Base-by-base conservation (phyloP, 1,140 invertebrate genomes). In the Sipha flava region DNA sequence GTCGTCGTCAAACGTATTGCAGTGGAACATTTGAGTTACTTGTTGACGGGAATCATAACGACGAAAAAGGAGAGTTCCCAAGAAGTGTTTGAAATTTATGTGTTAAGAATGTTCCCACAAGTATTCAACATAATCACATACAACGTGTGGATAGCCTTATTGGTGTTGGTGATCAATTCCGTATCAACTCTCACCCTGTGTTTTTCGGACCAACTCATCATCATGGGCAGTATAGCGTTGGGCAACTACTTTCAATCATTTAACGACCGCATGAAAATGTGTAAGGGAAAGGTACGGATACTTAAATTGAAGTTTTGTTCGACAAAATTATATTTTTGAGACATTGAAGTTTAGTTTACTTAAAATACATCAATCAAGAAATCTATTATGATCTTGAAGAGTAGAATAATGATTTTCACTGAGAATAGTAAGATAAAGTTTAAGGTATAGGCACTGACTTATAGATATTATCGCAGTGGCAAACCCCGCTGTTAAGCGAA, bases 231-330 rank as follows among this genome's bases (percentile, higher is more conserved):
- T 43, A 43, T 82, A 54, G 81, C 73, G 10, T 21, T 82, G 7
- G 59, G 62, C 23, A 75, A 80, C n/a, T 82, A 80, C 21, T 82
- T 82, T 54, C 9, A 82, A 45, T 21, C 43, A 31, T 82, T 80
- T 29, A 82, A 81, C 12, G 18, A 57, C 0, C 40, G 72, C n/a
- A 29, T 82, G n/a, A 64, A 40, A 49, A 26, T 10, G 40, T n/a
- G 59, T 26, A 79, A 47, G 43, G 62, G 52, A 2, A 79, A 82
- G 75, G 81, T 82, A 70, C 43, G 21, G 40, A 6, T 45, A 47
- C 6, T 79, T 9, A 54, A 26, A 29, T 29, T 14, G 9, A 10
- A 73, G 12, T n/a, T n/a, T n/a, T n/a, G n/a, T n/a, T n/a, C n/a
- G n/a, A n/a, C n/a, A n/a, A n/a, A n/a, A n/a, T n/a, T n/a, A n/a